These are phyloP conservation scores for Cheilosia vernalis DNA, from an alignment of 2,888 invertebrate genomes.

Conservation along the genomic window DNA sequence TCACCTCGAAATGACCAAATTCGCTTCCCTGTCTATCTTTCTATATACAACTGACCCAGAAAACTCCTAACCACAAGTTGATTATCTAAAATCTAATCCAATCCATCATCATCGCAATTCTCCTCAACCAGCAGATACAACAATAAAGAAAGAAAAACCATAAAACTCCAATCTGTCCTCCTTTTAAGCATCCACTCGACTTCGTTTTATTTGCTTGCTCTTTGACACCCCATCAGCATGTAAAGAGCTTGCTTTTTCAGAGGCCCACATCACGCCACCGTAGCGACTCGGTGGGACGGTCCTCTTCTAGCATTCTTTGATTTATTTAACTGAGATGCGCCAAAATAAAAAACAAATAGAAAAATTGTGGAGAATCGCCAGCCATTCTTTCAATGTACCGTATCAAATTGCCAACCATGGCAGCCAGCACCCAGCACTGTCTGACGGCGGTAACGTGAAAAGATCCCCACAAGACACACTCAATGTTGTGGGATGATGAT, in stretches of 20 bases:
- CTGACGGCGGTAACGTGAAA: constrained; percentile 18
- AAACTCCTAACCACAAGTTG: constrained; percentile 38
- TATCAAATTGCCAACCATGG: constrained; percentile 42
- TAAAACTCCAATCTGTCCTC: constrained; percentile 61
- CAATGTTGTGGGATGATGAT: constrained; percentile 52
- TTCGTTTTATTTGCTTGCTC: constrained; percentile 56
- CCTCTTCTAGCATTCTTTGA: constrained; percentile 51
- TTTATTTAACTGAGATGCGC: constrained; percentile 55
- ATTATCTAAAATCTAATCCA: constrained; percentile 44
- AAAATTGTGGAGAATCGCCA: constrained; percentile 29
- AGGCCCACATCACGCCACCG: constrained; percentile 29
- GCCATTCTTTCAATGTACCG: constrained; percentile 57
- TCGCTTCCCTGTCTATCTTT: constrained; percentile 9
- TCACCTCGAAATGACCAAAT: constrained; percentile 8
- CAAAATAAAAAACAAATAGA: constrained; percentile 7
- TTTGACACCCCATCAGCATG: constrained; percentile 67
- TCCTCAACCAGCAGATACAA: not conserved
- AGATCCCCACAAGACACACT: constrained; percentile 28
- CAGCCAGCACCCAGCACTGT: not conserved
- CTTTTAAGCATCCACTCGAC: constrained; percentile 41
- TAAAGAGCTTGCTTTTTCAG: constrained; percentile 39
- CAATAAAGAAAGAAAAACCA: constrained; percentile 4
- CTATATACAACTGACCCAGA: constrained; percentile 51
- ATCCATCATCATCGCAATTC: constrained; percentile 53
- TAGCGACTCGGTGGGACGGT: constrained; percentile 4